Evolutionary conservation across 1,140 invertebrate genomes (phyloP).

Genomic region (Melanaphis sacchari): DNA sequence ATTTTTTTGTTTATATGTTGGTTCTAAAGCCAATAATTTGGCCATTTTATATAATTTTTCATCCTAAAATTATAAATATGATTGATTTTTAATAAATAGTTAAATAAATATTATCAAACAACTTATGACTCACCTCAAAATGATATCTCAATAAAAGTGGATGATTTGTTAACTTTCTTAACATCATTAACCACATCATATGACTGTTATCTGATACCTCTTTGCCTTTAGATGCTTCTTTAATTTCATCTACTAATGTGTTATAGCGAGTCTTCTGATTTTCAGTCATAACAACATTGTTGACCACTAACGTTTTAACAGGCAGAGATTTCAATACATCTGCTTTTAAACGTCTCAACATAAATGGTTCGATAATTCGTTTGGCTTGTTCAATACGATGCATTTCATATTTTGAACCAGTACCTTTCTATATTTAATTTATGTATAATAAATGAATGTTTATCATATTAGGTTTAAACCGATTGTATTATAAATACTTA

Average conservation of each 20-base stretch:
- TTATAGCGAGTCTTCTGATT: conserved; percentile 79
- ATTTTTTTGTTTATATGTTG: conserved; percentile 80
- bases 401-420: conserved; percentile 78
- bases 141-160: conserved; percentile 81
- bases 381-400: conserved; percentile 92
- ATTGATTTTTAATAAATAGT: conserved; percentile 3
- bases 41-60: conserved; percentile 70
- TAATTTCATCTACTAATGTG: conserved; percentile 76
- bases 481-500: conserved; percentile 39
- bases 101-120: background rate
- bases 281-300: conserved; percentile 72
- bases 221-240: conserved; percentile 67
- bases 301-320: conserved; percentile 76
- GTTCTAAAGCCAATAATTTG: conserved; percentile 73
- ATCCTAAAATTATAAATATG: conserved; percentile 61
- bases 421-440: conserved; percentile 30
- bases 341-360: conserved; percentile 86
- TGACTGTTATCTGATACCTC: conserved; percentile 62
- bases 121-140: conserved; percentile 68
- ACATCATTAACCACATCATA: conserved; percentile 84
- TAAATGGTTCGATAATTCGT: conserved; percentile 94
- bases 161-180: conserved; percentile 89
- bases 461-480: background rate
- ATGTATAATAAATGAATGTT: background rate
- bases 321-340: conserved; percentile 86